Evolutionary conservation across 2,797 vertebrate genomes (phyloP), one percentile per base, ranked within the genome.

Genomic region (Heteromormyrus szaboi): DNA sequence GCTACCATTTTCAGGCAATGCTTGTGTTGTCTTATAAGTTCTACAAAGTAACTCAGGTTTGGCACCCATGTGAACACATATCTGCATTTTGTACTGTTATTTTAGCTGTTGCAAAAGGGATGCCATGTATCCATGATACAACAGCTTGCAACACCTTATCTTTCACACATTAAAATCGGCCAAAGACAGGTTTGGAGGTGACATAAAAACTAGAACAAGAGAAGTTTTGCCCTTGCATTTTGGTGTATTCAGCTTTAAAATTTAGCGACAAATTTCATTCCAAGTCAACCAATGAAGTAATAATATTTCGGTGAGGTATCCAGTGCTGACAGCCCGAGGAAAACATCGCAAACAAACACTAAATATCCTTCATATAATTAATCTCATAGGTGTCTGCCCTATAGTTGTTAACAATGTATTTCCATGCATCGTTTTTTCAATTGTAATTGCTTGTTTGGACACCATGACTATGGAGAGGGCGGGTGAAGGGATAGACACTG

Each of bases 361-460:
- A 87, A 65, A 59, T 87, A 87, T 48, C 62, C 86, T 48, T 87
- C 19, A 59, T 37, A 65, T 59, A 68, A 65, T 59, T 65, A 87
- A 65, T 59, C 44, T 65, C 41, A 87, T 68, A 87, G 56, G 86
- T 46, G 56, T 87, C 86, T 44, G 33, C 59, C 37, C 56, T n/a
- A 37, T 25, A 29, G 9, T 9, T 9, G 37, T 44, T 44, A 79
- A 41, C 72, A 44, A 79, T 17, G 14, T 19, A 44, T 79, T 79
- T 44, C 37, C 72, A 44, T 37, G 12, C 12, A 79, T n/a, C 2
- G 17, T 7, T 19, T 37, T 72, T 37, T 44, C 14, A 41, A 44
- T n/a, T n/a, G 17, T 44, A 44, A 41, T 19, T 44, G 37, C 37
- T 41, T 44, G 41, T 72, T 72, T 72, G 65, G 29, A 79, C 37